A percentile compares a stretch with the other conserved stretches of the same genome.
Evolutionary conservation across 1,140 invertebrate genomes (phyloP).

Genomic region (Hesperophylax magnus): DNA sequence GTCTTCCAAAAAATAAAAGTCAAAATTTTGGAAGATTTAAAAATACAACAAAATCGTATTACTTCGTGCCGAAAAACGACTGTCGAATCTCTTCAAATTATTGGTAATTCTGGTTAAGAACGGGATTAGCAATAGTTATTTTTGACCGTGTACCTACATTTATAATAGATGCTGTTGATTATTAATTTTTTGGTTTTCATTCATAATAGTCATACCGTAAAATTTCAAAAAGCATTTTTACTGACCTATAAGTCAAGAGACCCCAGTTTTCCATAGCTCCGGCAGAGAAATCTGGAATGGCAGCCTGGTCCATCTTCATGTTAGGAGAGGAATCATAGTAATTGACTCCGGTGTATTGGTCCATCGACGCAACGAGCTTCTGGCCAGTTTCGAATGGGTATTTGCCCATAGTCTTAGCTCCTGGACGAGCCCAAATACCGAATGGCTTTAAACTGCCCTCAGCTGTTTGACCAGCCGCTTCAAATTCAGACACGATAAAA

Average conservation of each 20-base stretch:
- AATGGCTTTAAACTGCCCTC: constrained; percentile 62
- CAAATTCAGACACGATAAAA: constrained; percentile 76
- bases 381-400: constrained; percentile 72
- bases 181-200: too few relatives aligned
- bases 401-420: constrained; percentile 77
- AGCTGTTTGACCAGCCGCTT: constrained; percentile 61
- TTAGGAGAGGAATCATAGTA: constrained; percentile 69
- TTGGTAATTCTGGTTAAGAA: too few relatives aligned
- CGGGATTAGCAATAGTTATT: too few relatives aligned
- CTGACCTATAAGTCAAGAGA: constrained; percentile 77
- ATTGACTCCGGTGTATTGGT: constrained; percentile 65
- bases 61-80: too few relatives aligned
- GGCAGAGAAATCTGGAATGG: constrained; percentile 80
- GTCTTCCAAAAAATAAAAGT: too few relatives aligned
- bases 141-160: too few relatives aligned
- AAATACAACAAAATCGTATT: too few relatives aligned
- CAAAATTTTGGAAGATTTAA: too few relatives aligned
- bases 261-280: constrained; percentile 80
- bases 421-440: constrained; percentile 76
- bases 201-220: too few relatives aligned
- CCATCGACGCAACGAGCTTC: constrained; percentile 67
- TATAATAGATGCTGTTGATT: too few relatives aligned
- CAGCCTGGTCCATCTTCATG: constrained; percentile 76
- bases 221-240: not conserved
- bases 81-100: too few relatives aligned